These are phyloP conservation scores for Grammomys dolichurus DNA, from an alignment of 2,113 vertebrate species.

Conservation along the genomic window DNA sequence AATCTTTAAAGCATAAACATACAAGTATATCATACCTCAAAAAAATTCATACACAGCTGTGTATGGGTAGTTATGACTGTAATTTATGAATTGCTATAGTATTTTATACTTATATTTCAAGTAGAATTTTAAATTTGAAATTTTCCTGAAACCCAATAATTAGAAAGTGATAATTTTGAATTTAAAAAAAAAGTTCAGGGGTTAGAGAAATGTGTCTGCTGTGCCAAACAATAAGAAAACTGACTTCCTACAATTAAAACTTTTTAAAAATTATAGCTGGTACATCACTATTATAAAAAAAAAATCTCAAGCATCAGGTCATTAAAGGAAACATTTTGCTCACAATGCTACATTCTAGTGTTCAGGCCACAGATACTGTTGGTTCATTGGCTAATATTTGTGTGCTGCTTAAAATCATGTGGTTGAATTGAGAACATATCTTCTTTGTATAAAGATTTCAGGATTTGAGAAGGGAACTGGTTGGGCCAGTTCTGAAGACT, in stretches of 20 bases:
- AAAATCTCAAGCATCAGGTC: background rate
- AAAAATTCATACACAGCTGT: background rate
- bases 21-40: background rate
- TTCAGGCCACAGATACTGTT: background rate
- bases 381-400: constrained; percentile 27
- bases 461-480: constrained; percentile 10
- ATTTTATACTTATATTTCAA: constrained; percentile 20
- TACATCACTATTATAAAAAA: background rate
- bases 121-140: constrained; percentile 23
- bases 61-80: background rate
- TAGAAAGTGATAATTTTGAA: constrained; percentile 8
- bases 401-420: constrained; percentile 35
- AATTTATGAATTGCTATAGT: constrained; percentile 10
- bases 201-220: constrained; percentile 31
- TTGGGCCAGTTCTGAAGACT: constrained; percentile 65
- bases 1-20: constrained; percentile 1
- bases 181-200: constrained; percentile 7
- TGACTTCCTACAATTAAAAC: constrained; percentile 28
- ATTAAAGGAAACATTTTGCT: constrained; percentile 31
- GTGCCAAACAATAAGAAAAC: constrained; percentile 42
- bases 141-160: constrained; percentile 19
- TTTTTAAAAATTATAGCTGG: constrained; percentile 23
- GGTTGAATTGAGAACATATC: constrained; percentile 43
- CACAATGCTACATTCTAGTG: background rate
- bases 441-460: constrained; percentile 60